phyloP scores from a whole-genome alignment of 2,113 vertebrate species.

The Numenius arquata region DNA sequence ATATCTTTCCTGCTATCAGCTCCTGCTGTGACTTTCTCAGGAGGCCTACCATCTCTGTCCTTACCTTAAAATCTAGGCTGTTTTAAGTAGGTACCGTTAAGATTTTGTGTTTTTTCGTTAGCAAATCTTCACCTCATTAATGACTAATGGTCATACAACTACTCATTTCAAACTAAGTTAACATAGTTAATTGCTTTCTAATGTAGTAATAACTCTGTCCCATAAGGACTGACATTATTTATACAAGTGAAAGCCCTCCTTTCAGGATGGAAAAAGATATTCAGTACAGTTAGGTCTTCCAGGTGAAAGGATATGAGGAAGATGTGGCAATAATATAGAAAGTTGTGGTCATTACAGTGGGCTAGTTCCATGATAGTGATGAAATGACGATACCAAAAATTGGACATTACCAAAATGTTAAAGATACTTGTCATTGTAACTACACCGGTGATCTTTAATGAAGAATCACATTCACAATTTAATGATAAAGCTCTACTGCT shows the following conservation, averaged over 20 bases:
- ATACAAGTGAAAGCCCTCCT: neutral
- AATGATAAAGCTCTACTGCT: neutral
- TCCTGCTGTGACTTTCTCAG: neutral
- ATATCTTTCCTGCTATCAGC: neutral
- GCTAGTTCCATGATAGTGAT: neutral
- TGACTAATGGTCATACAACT: neutral
- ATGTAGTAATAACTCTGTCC: neutral
- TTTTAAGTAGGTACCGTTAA: neutral
- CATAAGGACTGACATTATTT: neutral
- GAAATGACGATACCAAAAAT: neutral
- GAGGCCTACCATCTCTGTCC: neutral
- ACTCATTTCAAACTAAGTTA: neutral
- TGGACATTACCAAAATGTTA: neutral
- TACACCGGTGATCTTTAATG: neutral
- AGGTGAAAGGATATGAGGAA: neutral
- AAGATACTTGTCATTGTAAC: neutral
- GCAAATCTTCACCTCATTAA: neutral
- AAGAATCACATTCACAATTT: neutral
- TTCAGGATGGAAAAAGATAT: neutral
- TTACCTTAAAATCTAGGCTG: neutral
- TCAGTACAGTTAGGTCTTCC: neutral
- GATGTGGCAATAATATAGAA: neutral
- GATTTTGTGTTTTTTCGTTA: neutral
- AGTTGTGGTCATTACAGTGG: neutral
- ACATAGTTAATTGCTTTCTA: neutral